phyloP scores from a whole-genome alignment of 1,140 invertebrate species.

The Cotesia typhae region DNA sequence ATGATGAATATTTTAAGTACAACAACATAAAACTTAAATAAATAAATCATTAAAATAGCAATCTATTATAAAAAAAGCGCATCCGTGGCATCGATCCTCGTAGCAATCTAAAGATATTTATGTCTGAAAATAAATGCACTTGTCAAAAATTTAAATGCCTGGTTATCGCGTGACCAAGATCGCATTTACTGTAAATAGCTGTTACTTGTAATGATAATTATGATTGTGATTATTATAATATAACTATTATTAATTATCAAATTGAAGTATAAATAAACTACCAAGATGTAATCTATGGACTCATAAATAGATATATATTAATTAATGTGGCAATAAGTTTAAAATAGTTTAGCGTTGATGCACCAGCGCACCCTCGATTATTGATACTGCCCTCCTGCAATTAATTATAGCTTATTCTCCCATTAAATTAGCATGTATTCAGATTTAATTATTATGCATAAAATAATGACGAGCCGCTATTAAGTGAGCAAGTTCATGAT shows the following conservation, averaged over 20 bases:
- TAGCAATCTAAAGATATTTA: slow-evolving; percentile 29
- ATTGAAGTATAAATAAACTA: background rate
- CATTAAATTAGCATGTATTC: slow-evolving; percentile 33
- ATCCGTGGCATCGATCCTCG: slow-evolving; percentile 36
- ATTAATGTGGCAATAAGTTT: slow-evolving; percentile 25
- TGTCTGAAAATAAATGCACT: slow-evolving; percentile 1
- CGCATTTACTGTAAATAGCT: no score
- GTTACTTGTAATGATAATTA: no score
- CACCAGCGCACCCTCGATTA: slow-evolving; percentile 22
- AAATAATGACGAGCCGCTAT: slow-evolving; percentile 22
- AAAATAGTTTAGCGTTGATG: slow-evolving; percentile 28
- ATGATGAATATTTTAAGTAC: slow-evolving; percentile 27
- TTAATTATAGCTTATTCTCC: slow-evolving; percentile 30
- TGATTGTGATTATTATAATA: no score
- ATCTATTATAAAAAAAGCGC: slow-evolving; percentile 28
- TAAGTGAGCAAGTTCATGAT: no score
- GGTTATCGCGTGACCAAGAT: no score
- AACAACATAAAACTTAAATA: background rate
- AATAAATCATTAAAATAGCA: slow-evolving; percentile 5
- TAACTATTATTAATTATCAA: no score
- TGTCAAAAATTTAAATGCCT: background rate
- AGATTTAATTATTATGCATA: background rate
- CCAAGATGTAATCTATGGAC: background rate
- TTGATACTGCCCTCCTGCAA: slow-evolving; percentile 34
- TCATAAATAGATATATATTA: background rate